Conservation (phyloP, 2,113 vertebrate genomes). For the Forbesichthys papilliferus region DNA sequence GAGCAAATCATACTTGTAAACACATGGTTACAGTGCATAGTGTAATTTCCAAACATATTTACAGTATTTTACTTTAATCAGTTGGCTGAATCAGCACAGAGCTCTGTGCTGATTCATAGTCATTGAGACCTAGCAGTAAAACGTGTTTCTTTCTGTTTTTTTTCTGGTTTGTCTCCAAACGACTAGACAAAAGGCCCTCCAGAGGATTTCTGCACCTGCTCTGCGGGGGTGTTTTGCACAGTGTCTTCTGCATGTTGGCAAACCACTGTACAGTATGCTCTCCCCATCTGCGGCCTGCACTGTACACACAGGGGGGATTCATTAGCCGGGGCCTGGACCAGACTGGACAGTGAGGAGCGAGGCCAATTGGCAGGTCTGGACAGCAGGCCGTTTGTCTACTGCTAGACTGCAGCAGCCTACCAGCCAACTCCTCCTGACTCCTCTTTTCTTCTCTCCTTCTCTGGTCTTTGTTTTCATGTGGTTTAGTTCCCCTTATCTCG, state of each 20-base stretch:
- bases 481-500: slow-evolving; percentile 4
- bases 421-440: slow-evolving; percentile 26
- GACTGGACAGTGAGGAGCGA: slow-evolving; percentile 15
- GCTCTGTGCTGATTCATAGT: no score
- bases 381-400: slow-evolving; percentile 19
- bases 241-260: slow-evolving; percentile 4
- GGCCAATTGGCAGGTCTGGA: slow-evolving; percentile 37
- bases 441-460: slow-evolving; percentile 13
- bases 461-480: slow-evolving; percentile 12
- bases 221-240: slow-evolving; percentile 12
- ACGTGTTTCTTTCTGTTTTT: background rate
- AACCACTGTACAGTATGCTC: slow-evolving; percentile 22
- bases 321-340: slow-evolving; percentile 27
- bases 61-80: slow-evolving; percentile 5
- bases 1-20: no score
- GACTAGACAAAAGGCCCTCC: no score
- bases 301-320: slow-evolving; percentile 24
- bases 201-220: slow-evolving; percentile 2
- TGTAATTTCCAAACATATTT: background rate
- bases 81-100: slow-evolving; percentile 3
- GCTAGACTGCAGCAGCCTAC: slow-evolving; percentile 7
- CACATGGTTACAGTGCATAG: background rate
- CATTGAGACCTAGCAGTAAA: slow-evolving; percentile 6
- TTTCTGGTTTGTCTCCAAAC: slow-evolving; percentile 2
- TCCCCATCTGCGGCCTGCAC: slow-evolving; percentile 41